phyloP scores from a whole-genome alignment of 2,113 vertebrate species.

The Egretta garzetta region DNA sequence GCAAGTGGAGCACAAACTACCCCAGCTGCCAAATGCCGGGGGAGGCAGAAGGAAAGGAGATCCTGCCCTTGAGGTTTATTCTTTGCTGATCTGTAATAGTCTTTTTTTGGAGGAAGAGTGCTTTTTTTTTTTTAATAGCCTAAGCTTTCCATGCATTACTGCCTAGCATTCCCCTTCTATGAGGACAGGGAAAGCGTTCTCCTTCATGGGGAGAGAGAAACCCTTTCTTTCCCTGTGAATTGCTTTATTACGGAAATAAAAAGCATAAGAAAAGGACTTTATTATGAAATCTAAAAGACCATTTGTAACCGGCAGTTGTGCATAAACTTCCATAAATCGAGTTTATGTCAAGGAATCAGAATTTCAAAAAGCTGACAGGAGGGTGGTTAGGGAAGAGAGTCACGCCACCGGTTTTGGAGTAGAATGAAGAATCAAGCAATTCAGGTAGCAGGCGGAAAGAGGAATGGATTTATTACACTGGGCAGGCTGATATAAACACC shows the following conservation, averaged over 20 bases:
- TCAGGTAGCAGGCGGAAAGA: not conserved
- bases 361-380: not conserved
- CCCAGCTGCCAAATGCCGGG: not conserved
- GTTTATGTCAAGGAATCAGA: not conserved
- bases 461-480: not conserved
- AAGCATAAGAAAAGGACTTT: not conserved
- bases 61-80: not conserved
- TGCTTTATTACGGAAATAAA: not conserved
- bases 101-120: not conserved
- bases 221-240: not conserved
- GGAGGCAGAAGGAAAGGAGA: not conserved
- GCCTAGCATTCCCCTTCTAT: fast-evolving
- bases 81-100: not conserved
- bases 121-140: not conserved
- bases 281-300: not conserved
- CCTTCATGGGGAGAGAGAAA: fast-evolving
- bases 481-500: not conserved
- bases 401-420: fast-evolving
- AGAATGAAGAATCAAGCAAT: not conserved
- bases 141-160: not conserved
- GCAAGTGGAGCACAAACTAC: not conserved
- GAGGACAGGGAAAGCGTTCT: not conserved
- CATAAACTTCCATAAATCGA: not conserved
- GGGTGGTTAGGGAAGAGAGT: not conserved
- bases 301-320: not conserved